Evolutionary conservation across 2,888 invertebrate species (phyloP).

Genomic region (Auanema sp.): DNA sequence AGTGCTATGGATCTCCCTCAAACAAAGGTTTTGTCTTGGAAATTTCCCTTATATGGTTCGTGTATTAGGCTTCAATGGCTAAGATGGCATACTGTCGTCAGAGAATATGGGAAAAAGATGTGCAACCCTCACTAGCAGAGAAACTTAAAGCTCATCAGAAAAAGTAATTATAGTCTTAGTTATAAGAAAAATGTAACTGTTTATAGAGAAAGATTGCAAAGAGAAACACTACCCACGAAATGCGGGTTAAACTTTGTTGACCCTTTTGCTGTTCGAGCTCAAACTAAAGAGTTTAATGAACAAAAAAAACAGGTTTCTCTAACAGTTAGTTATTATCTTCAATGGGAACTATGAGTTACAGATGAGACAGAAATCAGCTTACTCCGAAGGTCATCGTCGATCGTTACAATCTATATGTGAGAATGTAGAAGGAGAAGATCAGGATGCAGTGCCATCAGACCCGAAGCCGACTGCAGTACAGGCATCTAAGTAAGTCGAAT

Average conservation of each 20-base stretch:
- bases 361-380: background rate
- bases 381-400: background rate
- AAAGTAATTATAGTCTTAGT: background rate
- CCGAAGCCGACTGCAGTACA: constrained; percentile 9
- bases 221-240: constrained; percentile 8
- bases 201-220: constrained; percentile 6
- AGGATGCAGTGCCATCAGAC: constrained; percentile 8
- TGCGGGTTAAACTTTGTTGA: constrained; percentile 45
- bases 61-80: constrained; percentile 56
- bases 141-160: constrained; percentile 45
- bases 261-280: constrained; percentile 34
- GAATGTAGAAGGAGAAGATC: constrained; percentile 10
- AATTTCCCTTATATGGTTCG: background rate
- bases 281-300: constrained; percentile 32
- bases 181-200: background rate
- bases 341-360: constrained; percentile 4
- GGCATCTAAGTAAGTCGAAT: background rate
- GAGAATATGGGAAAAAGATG: constrained; percentile 54
- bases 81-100: constrained; percentile 63
- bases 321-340: background rate
- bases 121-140: constrained; percentile 44
- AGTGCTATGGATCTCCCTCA: constrained; percentile 57
- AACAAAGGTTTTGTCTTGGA: constrained; percentile 27
- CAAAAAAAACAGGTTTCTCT: constrained; percentile 16
- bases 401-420: constrained; percentile 22